A percentile compares a stretch with the other conserved stretches of the same genome.
Conservation (phyloP, 1,140 invertebrate genomes). For the Camponotus vicinus region DNA sequence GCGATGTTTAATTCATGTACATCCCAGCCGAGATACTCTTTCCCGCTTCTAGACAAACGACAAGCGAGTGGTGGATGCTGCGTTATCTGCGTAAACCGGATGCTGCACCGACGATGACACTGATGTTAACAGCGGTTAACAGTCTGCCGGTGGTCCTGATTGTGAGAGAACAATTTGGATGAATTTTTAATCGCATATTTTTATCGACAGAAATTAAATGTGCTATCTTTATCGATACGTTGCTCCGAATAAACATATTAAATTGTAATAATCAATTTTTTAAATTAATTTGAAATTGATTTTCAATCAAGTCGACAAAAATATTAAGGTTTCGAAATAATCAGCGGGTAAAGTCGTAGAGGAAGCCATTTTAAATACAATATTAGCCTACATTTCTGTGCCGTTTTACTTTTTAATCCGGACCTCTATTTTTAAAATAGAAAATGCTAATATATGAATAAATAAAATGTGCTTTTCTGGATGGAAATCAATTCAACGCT, state of each 20-base stretch:
- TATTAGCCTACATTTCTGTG: background rate
- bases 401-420: background rate
- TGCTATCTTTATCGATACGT: too few relatives aligned
- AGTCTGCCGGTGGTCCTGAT: background rate
- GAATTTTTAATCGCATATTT: background rate
- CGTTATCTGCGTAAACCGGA: background rate
- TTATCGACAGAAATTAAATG: background rate
- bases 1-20: constrained; percentile 70
- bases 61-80: background rate
- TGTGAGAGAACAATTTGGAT: background rate
- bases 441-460: background rate
- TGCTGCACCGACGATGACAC: background rate
- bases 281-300: too few relatives aligned
- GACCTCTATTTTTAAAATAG: background rate
- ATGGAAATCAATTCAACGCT: background rate
- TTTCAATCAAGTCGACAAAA: background rate
- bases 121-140: background rate
- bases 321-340: background rate
- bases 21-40: background rate
- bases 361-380: background rate
- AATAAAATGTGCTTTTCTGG: background rate
- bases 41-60: background rate
- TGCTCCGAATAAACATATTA: background rate
- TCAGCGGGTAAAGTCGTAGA: background rate
- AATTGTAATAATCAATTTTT: background rate